Evolutionary conservation across 2,797 vertebrate genomes (phyloP).

Genomic region (Poeciliopsis gracilis): DNA sequence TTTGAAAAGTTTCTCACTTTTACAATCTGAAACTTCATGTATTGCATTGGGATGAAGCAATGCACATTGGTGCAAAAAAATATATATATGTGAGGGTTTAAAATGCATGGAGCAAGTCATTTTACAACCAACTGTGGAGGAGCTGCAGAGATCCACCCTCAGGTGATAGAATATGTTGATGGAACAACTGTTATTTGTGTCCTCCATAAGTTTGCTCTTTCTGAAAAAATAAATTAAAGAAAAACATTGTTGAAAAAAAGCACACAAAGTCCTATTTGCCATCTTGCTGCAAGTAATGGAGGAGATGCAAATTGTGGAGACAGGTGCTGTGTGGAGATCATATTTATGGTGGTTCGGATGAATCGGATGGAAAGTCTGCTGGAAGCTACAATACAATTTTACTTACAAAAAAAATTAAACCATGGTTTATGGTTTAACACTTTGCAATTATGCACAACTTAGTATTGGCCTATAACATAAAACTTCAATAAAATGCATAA

Average conservation of each 20-base stretch:
- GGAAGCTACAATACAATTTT: background rate
- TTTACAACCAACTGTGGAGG: background rate
- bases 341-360: no score
- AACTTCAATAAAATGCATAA: background rate
- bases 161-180: background rate
- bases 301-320: background rate
- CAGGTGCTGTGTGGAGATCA: background rate
- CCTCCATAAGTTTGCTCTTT: background rate
- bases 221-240: background rate
- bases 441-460: background rate
- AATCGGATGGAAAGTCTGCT: background rate
- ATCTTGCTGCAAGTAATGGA: background rate
- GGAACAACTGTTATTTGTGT: background rate
- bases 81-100: background rate
- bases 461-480: background rate
- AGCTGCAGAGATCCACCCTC: background rate
- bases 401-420: background rate
- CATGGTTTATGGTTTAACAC: background rate
- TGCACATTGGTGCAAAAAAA: background rate
- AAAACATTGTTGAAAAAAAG: background rate
- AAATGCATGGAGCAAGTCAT: background rate
- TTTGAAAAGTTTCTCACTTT: background rate
- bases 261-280: background rate
- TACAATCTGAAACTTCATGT: background rate
- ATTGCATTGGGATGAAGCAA: background rate